Evolutionary conservation across 2,113 vertebrate species (phyloP), one percentile per base, ranked within the genome.

Genomic region (Tursiops truncatus): DNA sequence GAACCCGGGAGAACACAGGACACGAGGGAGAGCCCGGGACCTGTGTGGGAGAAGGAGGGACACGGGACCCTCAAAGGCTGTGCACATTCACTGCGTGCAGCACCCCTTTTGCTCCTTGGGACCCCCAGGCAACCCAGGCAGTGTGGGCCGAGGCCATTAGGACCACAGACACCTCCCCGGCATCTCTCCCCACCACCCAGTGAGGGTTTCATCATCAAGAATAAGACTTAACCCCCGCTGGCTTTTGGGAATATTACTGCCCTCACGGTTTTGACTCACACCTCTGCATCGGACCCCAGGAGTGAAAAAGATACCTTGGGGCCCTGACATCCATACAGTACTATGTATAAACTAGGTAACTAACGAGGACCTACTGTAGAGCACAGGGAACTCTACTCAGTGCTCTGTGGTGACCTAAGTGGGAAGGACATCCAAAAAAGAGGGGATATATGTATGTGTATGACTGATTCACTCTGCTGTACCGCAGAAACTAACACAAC

Each of bases 1-100:
- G 33, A 25, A 25, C 50, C 76, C 31, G 0, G 1, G 17, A n/a
- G 50, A 56, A 79, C 50, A 25, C 11, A 31, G 3, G 31, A 67
- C 15, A 2, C 6, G 1, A 5, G 28, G 63, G 33, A 56, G 50
- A 36, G 50, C 20, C 53, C 12, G 0, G n/a, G 23, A 23, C 0
- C 21, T 58, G 8, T 23, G 33, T 12, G 25, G 18, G 23, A 1
- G 20, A 53, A 4, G 0, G 26, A 20, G 26, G 26, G 10, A 82
- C 8, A 0, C 0, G 23, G 8, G 15, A 65, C 38, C 38, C 28
- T 7, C 2, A 13, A 44, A 31, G 18, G 10, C 26, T 13, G 10
- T 8, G 12, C 10, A 1, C 1, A 2, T 23, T 33, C 21, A 28
- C 44, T 21, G 5, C 3, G 28, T 1, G 0, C 5, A 31, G 28